These are phyloP conservation scores for Scomber japonicus DNA, from an alignment of 2,113 vertebrate genomes.

Conservation along the genomic window DNA sequence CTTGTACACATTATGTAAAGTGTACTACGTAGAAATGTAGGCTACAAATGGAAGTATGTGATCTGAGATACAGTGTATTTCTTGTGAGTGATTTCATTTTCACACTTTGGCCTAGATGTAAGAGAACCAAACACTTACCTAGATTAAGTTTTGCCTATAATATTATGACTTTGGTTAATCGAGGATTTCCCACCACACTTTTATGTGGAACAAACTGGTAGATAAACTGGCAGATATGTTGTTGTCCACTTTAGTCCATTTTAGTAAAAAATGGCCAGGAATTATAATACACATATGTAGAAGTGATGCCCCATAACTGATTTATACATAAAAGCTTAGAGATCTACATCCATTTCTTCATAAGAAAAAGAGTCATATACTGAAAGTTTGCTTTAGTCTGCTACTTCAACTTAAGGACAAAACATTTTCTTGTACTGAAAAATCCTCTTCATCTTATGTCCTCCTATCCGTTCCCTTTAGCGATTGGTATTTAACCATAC, in stretches of 20 bases:
- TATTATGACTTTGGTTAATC: background rate
- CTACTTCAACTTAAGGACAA: background rate
- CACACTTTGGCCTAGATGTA: conserved; percentile 15
- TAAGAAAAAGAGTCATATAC: background rate
- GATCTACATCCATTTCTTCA: background rate
- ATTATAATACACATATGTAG: background rate
- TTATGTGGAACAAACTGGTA: background rate
- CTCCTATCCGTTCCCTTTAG: background rate
- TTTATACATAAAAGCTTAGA: background rate
- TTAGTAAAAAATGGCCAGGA: background rate
- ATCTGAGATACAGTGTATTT: no score
- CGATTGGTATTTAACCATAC: background rate
- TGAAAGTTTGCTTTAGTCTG: background rate
- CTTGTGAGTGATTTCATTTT: background rate
- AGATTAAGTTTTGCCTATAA: conserved; percentile 9
- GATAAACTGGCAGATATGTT: background rate
- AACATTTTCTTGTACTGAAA: background rate
- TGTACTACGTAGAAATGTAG: no score
- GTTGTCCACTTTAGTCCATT: no score
- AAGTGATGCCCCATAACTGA: background rate
- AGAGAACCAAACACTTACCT: conserved; percentile 8
- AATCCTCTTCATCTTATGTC: background rate
- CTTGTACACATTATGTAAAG: no score
- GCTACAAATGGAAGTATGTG: no score
- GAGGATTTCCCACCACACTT: background rate